A percentile compares a stretch with the other conserved stretches of the same genome.
phyloP scores from a whole-genome alignment of 2,113 vertebrate species.

The Balaenoptera acutorostrata region DNA sequence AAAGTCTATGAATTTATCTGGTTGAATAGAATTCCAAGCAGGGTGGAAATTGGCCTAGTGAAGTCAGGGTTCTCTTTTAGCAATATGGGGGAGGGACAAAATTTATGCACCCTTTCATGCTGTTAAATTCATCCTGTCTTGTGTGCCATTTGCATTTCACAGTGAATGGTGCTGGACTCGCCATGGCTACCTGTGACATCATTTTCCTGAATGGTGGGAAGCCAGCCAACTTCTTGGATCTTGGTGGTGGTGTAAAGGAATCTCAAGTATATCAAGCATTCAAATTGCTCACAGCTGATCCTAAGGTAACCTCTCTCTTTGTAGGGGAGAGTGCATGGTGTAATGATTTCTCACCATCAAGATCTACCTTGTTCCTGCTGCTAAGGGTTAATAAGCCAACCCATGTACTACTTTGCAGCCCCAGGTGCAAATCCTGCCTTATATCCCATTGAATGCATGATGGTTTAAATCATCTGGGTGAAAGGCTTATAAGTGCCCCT shows the following conservation, averaged over 20 bases:
- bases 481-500: background rate
- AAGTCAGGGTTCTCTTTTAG: background rate
- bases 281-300: conserved; percentile 95
- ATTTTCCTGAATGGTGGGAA: conserved; percentile 96
- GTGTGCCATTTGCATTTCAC: conserved; percentile 58
- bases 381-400: background rate
- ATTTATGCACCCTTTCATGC: background rate
- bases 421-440: background rate
- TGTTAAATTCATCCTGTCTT: background rate
- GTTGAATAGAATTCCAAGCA: background rate
- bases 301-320: conserved; percentile 87
- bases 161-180: conserved; percentile 98
- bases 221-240: conserved; percentile 97
- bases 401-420: background rate
- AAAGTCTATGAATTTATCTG: background rate
- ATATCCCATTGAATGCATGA: background rate
- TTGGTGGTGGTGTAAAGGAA: conserved; percentile 98
- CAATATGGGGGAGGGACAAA: background rate
- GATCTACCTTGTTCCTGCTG: background rate
- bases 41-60: background rate
- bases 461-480: background rate
- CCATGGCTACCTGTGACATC: conserved; percentile 99
- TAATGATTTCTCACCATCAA: background rate
- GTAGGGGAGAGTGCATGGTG: background rate
- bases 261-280: conserved; percentile 97